phyloP scores from a whole-genome alignment of 2,888 invertebrate species.

The Teinopalpus imperialis region DNA sequence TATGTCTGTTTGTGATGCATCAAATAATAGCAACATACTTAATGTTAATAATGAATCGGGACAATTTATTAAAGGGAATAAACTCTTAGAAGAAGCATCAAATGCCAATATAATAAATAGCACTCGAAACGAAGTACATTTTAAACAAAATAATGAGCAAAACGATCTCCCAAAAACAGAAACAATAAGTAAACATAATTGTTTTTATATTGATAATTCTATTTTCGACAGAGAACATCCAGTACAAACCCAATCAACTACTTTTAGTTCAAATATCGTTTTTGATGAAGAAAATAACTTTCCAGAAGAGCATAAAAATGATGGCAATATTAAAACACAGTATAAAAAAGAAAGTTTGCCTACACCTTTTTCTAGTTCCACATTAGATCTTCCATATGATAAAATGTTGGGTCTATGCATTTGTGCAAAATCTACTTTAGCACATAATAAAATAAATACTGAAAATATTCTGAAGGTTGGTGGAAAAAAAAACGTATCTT shows the following conservation, averaged over 20 bases:
- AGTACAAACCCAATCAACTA: slow-evolving; percentile 6
- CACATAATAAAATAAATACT: slow-evolving; percentile 40
- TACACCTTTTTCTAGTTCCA: slow-evolving; percentile 53
- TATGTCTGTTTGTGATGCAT: slow-evolving; percentile 1
- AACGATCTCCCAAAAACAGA: not conserved
- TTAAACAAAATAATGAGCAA: not conserved
- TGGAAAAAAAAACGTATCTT: slow-evolving; percentile 43
- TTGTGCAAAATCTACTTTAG: slow-evolving; percentile 51
- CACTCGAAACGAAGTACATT: not conserved
- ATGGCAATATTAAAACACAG: slow-evolving; percentile 15
- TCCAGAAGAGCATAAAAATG: slow-evolving; percentile 12
- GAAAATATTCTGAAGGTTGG: slow-evolving; percentile 46
- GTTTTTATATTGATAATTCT: not conserved
- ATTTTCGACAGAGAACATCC: not conserved
- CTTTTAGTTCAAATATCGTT: slow-evolving; percentile 15
- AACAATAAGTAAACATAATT: not conserved
- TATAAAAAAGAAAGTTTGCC: slow-evolving; percentile 8
- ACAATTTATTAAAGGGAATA: not conserved
- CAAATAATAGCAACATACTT: not conserved
- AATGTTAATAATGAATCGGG: not conserved
- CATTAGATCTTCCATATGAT: slow-evolving; percentile 56
- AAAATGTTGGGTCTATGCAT: slow-evolving; percentile 44
- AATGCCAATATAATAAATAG: not conserved
- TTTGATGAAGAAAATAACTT: slow-evolving; percentile 12
- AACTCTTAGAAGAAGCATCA: not conserved